Evolutionary conservation across 1,140 invertebrate genomes (phyloP), one percentile per base, ranked within the genome.

Genomic region (Cecropterus lyciades): DNA sequence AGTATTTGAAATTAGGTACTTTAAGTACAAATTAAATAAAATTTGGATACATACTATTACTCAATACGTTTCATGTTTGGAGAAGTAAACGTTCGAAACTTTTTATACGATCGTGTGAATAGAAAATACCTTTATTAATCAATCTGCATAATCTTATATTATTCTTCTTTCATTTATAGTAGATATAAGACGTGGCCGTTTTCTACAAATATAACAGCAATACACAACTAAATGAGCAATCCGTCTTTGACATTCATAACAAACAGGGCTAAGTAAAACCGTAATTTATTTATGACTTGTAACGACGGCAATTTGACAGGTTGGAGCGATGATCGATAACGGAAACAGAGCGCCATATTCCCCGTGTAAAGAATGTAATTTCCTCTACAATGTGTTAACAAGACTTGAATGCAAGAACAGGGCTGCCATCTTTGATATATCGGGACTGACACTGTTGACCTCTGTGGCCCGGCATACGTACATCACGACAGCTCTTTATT

Each of bases 351-450:
- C 73, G 72, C 67, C 73, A 67, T 79, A 75, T 73, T 75, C 80
- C 77, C 74, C 77, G 75, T 82, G 80, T 84, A 84, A 84, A 87
- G 85, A 87, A 86, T 85, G 87, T 91, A 89, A 89, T 89, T 89
- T 89, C 83, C 88, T 88, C 81, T 87, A 89, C 85, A 84, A 87
- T 81, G 85, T 91, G 89, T 87, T 89, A 91, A 91, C 88, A 91
- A 88, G 85, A n/a, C n/a, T 72, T 75, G 79, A 84, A 82, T 81
- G 82, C 77, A 80, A 82, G 80, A n/a, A n/a, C 68, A 76, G 65
- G 70, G 73, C 71, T 57, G 55, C 40, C 20, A 8, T 45, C n/a
- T 57, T 16, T 43, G 16, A 43, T 20, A 42, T 55, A 55, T 55
- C 15, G 37, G 16, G 20, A 43, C 40, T 24, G 37, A 56, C 52